A percentile compares a stretch with the other conserved stretches of the same genome.
Evolutionary conservation across 1,140 invertebrate species (phyloP).

Genomic region (Drosophila repleta): DNA sequence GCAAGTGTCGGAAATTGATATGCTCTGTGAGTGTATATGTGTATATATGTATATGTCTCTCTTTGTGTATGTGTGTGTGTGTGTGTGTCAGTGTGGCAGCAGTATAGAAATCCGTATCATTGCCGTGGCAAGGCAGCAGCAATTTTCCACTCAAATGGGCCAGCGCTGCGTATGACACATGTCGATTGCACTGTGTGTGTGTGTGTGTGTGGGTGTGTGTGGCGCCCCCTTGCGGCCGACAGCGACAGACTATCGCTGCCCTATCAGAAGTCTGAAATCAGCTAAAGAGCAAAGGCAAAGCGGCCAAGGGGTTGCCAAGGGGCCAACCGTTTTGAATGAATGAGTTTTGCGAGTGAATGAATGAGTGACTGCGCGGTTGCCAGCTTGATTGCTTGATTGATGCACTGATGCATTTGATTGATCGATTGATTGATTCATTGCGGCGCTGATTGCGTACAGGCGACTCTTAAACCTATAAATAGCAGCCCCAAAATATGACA

Average conservation of each 20-base stretch:
- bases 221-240: conserved; percentile 44
- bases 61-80: background rate
- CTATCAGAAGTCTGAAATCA: conserved; percentile 49
- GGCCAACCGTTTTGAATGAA: conserved; percentile 60
- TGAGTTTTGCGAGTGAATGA: conserved; percentile 37
- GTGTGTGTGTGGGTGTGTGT: background rate
- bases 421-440: conserved; percentile 63
- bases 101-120: conserved; percentile 66
- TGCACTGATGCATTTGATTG: conserved; percentile 50
- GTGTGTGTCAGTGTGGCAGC: conserved; percentile 16
- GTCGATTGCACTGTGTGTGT: conserved; percentile 57
- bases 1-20: conserved; percentile 74
- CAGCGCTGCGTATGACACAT: conserved; percentile 70
- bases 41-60: background rate
- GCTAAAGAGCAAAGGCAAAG: conserved; percentile 28
- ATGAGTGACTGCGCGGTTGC: conserved; percentile 46
- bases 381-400: conserved; percentile 46
- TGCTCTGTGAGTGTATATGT: background rate
- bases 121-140: conserved; percentile 47
- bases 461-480: background rate
- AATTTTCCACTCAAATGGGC: conserved; percentile 72
- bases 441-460: conserved; percentile 52
- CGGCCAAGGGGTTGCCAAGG: background rate
- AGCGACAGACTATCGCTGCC: conserved; percentile 15
- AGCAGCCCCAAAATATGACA: background rate